Base-by-base conservation (phyloP, 2,113 vertebrate genomes). In the Marmota flaviventris region DNA sequence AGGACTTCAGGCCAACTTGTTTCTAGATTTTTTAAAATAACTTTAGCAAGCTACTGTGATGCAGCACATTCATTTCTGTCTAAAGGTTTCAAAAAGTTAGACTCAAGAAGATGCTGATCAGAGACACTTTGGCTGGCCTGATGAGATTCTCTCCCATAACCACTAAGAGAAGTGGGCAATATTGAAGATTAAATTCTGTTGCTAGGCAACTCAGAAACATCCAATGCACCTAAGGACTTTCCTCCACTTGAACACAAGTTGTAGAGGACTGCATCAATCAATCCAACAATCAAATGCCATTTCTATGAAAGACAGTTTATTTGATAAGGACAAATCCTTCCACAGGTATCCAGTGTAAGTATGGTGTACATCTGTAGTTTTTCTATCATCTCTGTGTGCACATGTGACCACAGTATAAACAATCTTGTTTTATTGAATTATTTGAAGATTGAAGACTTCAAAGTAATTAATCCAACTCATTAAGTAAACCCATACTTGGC, bases 191-290 rank as follows among this genome's bases (percentile, higher is more conserved):
- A 81, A 79, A 85, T 72, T 81, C 53, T 48, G 89, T 96, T 95
- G 51, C 91, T 77, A 95, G 51, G 88, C 48, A 76, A 96, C 67
- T 24, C 42, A 82, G 67, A 77, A 34, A 72, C 22, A 51, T 69
- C 69, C 61, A 76, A 39, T 56, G n/a, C 22, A 85, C 84, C 37
- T 88, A 85, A 79, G n/a, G 58, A 53, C 73, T 92, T 91, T 48
- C 25, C 27, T 94, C 88, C 32, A 85, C 65, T 70, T 16, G n/a
- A 85, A 83, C 39, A 84, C 39, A 69, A 69, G 79, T 56, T 79
- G 87, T 85, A 81, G 79, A 89, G n/a, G 63, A 85, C 65, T 51
- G 9, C 20, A 48, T 42, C 78, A 96, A 89, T 96, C 83, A 85
- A 20, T 24, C 65, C 29, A 95, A 88, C 45, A 73, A 78, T 91